Percentiles rank a stretch among this genome's conserved stretches.
These are phyloP conservation scores for Caenorhabditis drosophilae DNA, from an alignment of 2,888 invertebrate genomes.

Conservation along the genomic window DNA sequence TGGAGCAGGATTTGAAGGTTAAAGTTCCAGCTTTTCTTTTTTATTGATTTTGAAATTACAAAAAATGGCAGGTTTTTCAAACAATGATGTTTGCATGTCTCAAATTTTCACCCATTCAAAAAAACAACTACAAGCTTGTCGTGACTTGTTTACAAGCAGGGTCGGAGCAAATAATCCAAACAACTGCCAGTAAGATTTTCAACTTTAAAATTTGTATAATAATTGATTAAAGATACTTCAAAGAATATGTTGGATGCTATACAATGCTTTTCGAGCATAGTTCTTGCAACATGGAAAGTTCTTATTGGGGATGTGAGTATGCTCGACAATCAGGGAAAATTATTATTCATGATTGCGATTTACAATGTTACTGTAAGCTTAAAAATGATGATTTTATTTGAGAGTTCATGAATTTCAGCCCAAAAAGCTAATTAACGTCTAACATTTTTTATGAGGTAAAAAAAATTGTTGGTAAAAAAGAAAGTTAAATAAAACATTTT, in stretches of 20 bases:
- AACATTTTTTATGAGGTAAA: too few species aligned
- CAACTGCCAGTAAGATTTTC: neutral
- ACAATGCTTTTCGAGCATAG: conserved; percentile 27
- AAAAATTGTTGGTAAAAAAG: too few species aligned
- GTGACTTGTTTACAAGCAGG: conserved; percentile 10
- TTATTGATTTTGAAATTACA: too few species aligned
- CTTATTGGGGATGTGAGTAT: conserved; percentile 56
- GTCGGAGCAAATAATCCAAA: neutral
- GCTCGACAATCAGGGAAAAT: conserved; percentile 39
- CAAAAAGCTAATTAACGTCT: too few species aligned
- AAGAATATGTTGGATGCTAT: conserved; percentile 40
- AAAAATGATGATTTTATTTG: neutral
- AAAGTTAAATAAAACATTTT: too few species aligned
- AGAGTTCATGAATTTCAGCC: too few species aligned
- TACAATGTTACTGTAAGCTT: conserved; percentile 36
- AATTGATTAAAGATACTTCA: conserved; percentile 20
- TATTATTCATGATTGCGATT: conserved; percentile 34
- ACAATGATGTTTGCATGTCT: conserved; percentile 31
- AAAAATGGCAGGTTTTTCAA: too few species aligned
- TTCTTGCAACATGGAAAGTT: conserved; percentile 35
- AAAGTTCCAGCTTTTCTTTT: too few species aligned
- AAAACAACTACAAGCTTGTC: conserved; percentile 16
- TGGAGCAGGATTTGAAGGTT: conserved; percentile 45
- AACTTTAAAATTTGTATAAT: neutral
- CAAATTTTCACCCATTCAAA: conserved; percentile 13